Percentiles rank a stretch among this genome's conserved stretches.
These are phyloP conservation scores for Adrianichthys oophorus DNA, from an alignment of 2,797 vertebrate genomes.

Conservation along the genomic window DNA sequence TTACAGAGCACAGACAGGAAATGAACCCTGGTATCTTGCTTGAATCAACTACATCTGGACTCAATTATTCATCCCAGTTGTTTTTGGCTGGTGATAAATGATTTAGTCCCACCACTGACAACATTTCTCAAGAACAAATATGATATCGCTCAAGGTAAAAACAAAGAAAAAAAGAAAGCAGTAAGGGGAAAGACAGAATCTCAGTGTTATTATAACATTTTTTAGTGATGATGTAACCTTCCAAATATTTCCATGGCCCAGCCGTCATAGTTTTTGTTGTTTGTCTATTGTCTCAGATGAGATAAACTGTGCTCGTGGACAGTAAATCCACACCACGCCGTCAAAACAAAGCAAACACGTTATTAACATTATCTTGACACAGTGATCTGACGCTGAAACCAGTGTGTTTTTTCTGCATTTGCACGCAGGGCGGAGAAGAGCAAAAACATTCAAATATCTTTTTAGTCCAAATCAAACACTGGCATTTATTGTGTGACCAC, in stretches of 20 bases:
- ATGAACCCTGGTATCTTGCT: conserved; percentile 96
- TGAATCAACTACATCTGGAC: conserved; percentile 95
- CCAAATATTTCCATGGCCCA: conserved; percentile 29
- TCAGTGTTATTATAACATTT: conserved; percentile 17
- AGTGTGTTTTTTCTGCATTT: conserved; percentile 64
- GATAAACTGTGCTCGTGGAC: conserved; percentile 26
- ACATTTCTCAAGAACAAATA: conserved; percentile 81
- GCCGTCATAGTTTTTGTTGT: conserved; percentile 11
- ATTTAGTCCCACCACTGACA: conserved; percentile 87
- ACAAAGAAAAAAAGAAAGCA: conserved; percentile 5
- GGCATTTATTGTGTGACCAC: conserved; percentile 87
- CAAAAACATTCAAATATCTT: conserved; percentile 61
- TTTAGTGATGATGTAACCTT: conserved; percentile 1
- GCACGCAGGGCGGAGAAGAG: conserved; percentile 54
- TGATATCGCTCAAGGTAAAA: conserved; percentile 50
- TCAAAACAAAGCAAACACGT: conserved; percentile 52
- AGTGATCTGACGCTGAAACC: conserved; percentile 44
- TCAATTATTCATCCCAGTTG: conserved; percentile 87
- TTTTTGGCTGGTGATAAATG: conserved; percentile 99
- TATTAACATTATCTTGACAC: conserved; percentile 62
- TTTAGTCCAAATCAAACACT: conserved; percentile 87
- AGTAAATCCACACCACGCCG: conserved; percentile 29
- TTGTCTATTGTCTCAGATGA: conserved; percentile 30
- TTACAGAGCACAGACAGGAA: conserved; percentile 98
- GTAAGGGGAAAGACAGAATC: conserved; percentile 1